Evolutionary conservation across 2,888 invertebrate genomes (phyloP).

Genomic region (Didymodactylos carnosus): DNA sequence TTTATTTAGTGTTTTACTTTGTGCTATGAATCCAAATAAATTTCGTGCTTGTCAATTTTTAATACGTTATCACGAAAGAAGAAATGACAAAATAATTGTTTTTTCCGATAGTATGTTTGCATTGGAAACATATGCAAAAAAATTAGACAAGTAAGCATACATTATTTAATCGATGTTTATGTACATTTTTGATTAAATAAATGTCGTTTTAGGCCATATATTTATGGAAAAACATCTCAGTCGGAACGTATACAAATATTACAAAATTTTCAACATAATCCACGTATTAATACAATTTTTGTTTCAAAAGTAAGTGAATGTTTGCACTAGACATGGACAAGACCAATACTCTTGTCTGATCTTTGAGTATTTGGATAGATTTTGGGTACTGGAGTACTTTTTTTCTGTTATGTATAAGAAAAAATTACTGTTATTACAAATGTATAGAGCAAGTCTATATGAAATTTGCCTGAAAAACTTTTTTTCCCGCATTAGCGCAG

Average conservation of each 20-base stretch:
- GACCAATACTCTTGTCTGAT: not conserved
- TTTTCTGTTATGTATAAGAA: not conserved
- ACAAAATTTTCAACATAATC: slow-evolving; percentile 95
- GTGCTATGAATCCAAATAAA: slow-evolving; percentile 97
- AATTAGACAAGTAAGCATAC: slow-evolving; percentile 54
- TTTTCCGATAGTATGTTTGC: slow-evolving; percentile 99
- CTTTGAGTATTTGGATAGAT: not conserved
- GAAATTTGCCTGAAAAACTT: too few relatives aligned
- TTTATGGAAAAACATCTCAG: slow-evolving; percentile 90
- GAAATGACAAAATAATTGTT: slow-evolving; percentile 95
- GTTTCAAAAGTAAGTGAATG: slow-evolving; percentile 59
- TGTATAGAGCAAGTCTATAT: not conserved
- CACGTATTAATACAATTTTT: slow-evolving; percentile 93
- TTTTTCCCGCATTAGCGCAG: too few relatives aligned
- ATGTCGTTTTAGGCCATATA: slow-evolving; percentile 63
- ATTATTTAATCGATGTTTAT: slow-evolving; percentile 19
- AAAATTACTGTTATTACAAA: not conserved
- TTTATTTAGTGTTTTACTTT: slow-evolving; percentile 53
- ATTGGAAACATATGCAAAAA: slow-evolving; percentile 81
- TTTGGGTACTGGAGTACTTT: not conserved
- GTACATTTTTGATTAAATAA: slow-evolving; percentile 14
- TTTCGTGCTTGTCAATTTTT: slow-evolving; percentile 88
- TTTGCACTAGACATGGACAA: too few relatives aligned
- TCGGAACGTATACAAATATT: slow-evolving; percentile 87
- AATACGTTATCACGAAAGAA: slow-evolving; percentile 68